These are phyloP conservation scores for Heterocephalus glaber DNA, from an alignment of 2,113 vertebrate species.

Conservation along the genomic window DNA sequence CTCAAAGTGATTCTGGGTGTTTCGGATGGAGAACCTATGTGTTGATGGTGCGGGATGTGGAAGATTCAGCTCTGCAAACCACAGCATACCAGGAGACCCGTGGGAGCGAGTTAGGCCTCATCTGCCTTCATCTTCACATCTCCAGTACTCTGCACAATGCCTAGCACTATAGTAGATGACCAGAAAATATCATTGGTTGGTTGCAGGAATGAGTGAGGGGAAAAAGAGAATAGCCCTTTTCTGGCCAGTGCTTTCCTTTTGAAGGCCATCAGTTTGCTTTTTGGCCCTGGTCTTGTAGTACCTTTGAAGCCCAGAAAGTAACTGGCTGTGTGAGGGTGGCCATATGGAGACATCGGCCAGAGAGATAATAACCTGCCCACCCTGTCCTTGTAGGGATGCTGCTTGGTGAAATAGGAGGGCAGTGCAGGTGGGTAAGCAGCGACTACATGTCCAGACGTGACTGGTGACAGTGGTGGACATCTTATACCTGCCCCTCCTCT, in stretches of 20 bases:
- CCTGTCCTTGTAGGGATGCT: neutral
- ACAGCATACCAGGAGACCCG: no score
- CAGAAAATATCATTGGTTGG: neutral
- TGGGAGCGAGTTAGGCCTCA: neutral
- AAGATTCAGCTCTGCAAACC: neutral
- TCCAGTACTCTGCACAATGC: neutral
- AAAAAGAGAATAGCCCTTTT: neutral
- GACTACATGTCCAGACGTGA: rapidly evolving
- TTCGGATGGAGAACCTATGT: neutral
- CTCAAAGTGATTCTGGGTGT: neutral
- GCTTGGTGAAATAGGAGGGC: neutral
- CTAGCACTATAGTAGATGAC: neutral
- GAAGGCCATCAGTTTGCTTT: neutral
- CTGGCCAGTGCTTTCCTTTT: neutral
- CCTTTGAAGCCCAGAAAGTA: neutral
- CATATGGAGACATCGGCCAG: neutral
- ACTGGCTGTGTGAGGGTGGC: neutral
- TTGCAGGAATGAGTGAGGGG: neutral
- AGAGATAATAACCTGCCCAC: neutral
- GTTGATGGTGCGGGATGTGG: neutral
- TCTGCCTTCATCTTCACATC: neutral
- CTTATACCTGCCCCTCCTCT: neutral
- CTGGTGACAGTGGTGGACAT: neutral
- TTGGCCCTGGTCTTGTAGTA: neutral
- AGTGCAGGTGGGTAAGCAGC: neutral